Conservation (phyloP, 2,888 invertebrate species). For the Cataglyphis albicans region DNA sequence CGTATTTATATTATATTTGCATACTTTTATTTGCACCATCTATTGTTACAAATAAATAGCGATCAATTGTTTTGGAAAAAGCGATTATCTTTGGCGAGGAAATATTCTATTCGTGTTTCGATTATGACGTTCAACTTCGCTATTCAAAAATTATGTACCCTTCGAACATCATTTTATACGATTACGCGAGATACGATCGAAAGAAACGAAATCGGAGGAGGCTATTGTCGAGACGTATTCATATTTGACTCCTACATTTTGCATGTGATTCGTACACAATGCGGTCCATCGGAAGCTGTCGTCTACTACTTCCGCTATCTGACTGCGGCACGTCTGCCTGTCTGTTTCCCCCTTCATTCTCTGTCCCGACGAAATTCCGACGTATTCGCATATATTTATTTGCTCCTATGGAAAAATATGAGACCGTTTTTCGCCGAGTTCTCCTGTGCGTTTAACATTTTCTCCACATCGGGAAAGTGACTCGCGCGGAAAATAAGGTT, state of each 20-base stretch:
- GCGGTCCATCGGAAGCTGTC: conserved; percentile 82
- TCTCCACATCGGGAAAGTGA: conserved; percentile 30
- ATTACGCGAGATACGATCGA: conserved; percentile 63
- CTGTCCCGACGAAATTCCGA: conserved; percentile 73
- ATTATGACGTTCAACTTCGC: conserved; percentile 24
- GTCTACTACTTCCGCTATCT: conserved; percentile 81
- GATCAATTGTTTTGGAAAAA: not conserved
- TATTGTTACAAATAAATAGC: not conserved
- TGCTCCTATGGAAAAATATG: conserved; percentile 73
- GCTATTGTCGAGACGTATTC: conserved; percentile 68
- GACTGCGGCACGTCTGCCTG: conserved; percentile 76
- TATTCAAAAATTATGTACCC: conserved; percentile 53
- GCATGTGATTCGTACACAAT: conserved; percentile 80
- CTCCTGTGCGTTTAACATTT: conserved; percentile 20
- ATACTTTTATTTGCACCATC: not conserved
- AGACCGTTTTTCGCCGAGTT: conserved; percentile 68
- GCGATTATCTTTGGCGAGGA: not conserved
- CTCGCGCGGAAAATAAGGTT: conserved; percentile 23
- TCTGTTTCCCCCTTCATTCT: conserved; percentile 69
- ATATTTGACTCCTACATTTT: conserved; percentile 78
- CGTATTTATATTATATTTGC: not conserved
- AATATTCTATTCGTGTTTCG: conserved; percentile 13
- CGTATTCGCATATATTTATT: conserved; percentile 73
- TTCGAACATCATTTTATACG: conserved; percentile 40
- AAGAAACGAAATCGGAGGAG: conserved; percentile 66